Percentiles rank a stretch among this genome's conserved stretches.
Evolutionary conservation across 1,140 invertebrate species (phyloP).

Genomic region (Dolichoris vasculosae): DNA sequence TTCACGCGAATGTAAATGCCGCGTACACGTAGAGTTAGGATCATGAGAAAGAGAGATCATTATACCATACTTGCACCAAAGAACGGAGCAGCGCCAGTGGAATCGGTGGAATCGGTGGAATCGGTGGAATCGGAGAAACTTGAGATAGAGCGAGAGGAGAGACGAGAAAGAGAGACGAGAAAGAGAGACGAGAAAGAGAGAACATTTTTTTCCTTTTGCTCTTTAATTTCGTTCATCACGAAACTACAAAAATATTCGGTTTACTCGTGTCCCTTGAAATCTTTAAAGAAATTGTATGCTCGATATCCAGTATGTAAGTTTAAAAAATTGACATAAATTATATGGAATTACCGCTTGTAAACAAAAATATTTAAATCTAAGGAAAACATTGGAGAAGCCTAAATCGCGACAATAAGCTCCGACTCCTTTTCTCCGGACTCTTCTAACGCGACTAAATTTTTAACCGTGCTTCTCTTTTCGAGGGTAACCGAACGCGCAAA

Average conservation of each 20-base stretch:
- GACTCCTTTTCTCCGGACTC: background rate
- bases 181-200: background rate
- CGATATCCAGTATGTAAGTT: conserved; percentile 14
- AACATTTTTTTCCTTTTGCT: conserved; percentile 28
- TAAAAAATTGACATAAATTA: conserved; percentile 19
- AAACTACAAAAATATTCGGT: conserved; percentile 27
- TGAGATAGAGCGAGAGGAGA: background rate
- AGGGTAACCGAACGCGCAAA: too few species aligned
- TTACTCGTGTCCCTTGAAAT: background rate
- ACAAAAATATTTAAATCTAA: conserved; percentile 31
- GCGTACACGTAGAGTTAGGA: conserved; percentile 16
- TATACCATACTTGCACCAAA: conserved; percentile 17
- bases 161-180: background rate
- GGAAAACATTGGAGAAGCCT: background rate
- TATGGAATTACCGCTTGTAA: conserved; percentile 25
- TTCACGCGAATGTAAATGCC: conserved; percentile 41
- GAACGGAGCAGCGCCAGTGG: background rate
- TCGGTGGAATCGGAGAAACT: background rate
- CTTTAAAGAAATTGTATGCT: background rate
- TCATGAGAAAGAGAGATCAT: conserved; percentile 36
- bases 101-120: background rate
- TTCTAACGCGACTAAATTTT: background rate
- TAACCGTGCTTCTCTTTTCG: too few species aligned
- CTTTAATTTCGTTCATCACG: conserved; percentile 46
- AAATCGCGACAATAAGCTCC: background rate